A percentile compares a stretch with the other conserved stretches of the same genome.
These are phyloP conservation scores for Encarsia formosa DNA, from an alignment of 2,888 invertebrate species.

Conservation along the genomic window DNA sequence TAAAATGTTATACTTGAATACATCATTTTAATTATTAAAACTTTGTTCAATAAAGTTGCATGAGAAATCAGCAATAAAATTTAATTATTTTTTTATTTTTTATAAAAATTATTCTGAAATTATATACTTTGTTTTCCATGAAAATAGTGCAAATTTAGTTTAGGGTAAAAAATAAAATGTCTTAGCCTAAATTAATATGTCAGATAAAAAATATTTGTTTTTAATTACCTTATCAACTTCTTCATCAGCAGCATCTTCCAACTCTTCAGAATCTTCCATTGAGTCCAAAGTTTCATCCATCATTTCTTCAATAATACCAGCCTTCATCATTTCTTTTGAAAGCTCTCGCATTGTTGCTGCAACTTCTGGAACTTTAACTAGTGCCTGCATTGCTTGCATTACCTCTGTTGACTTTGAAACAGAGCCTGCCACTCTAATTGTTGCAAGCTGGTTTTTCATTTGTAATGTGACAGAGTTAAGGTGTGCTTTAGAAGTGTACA, in stretches of 20 bases:
- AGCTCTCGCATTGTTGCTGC: slow-evolving; percentile 95
- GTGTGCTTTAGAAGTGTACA: slow-evolving; percentile 95
- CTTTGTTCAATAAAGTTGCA: background rate
- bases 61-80: no score
- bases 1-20: background rate
- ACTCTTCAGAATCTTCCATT: slow-evolving; percentile 87
- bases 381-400: slow-evolving; percentile 95
- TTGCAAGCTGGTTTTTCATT: slow-evolving; percentile 98
- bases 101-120: no score
- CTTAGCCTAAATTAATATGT: no score
- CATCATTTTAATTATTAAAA: no score
- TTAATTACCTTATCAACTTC: slow-evolving; percentile 92
- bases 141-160: no score
- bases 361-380: slow-evolving; percentile 88
- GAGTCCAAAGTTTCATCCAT: slow-evolving; percentile 94
- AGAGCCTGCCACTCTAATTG: slow-evolving; percentile 87
- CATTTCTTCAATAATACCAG: slow-evolving; percentile 99
- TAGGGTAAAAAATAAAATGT: no score
- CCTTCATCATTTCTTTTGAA: slow-evolving; percentile 99
- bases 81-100: no score
- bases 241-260: slow-evolving; percentile 92
- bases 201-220: no score
- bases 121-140: no score
- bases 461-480: slow-evolving; percentile 93
- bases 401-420: slow-evolving; percentile 95